Percentiles rank a stretch among this genome's conserved stretches.
Evolutionary conservation across 2,888 invertebrate species (phyloP).

Genomic region (Agrenia bidenticulata): DNA sequence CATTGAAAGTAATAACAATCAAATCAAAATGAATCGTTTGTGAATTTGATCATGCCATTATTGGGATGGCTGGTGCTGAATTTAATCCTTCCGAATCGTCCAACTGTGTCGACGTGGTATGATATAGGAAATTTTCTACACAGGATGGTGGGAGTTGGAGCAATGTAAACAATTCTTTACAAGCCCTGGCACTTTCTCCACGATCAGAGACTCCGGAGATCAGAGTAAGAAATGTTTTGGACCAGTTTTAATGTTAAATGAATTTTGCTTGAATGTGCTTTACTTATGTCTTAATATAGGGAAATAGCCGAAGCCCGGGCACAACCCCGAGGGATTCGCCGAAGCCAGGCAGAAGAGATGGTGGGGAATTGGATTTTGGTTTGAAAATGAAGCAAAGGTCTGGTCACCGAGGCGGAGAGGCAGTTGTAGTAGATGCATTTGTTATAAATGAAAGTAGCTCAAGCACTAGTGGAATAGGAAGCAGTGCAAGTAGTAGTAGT

Average conservation of each 20-base stretch:
- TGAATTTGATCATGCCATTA: no score
- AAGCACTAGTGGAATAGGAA: conserved; percentile 32
- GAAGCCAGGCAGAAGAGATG: conserved; percentile 52
- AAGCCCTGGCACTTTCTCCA: conserved; percentile 62
- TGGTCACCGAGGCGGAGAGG: neutral
- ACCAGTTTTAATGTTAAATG: neutral
- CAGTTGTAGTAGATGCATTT: neutral
- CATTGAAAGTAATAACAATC: no score
- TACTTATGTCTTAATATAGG: conserved; percentile 54
- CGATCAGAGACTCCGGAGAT: conserved; percentile 58
- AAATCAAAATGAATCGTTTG: no score
- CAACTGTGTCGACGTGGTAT: no score
- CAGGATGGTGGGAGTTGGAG: conserved; percentile 61
- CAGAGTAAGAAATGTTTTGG: conserved; percentile 54
- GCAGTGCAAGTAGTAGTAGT: conserved; percentile 32
- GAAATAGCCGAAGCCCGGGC: conserved; percentile 60
- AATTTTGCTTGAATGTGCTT: neutral
- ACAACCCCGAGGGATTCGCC: conserved; percentile 65
- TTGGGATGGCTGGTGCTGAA: no score
- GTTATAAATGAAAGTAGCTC: conserved; percentile 8
- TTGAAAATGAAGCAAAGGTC: neutral
- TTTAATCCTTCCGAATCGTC: no score
- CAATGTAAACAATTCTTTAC: conserved; percentile 60
- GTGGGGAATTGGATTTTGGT: neutral
- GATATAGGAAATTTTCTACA: neutral